Conservation (phyloP, 2,113 vertebrate genomes). For the Cynoglossus semilaevis region DNA sequence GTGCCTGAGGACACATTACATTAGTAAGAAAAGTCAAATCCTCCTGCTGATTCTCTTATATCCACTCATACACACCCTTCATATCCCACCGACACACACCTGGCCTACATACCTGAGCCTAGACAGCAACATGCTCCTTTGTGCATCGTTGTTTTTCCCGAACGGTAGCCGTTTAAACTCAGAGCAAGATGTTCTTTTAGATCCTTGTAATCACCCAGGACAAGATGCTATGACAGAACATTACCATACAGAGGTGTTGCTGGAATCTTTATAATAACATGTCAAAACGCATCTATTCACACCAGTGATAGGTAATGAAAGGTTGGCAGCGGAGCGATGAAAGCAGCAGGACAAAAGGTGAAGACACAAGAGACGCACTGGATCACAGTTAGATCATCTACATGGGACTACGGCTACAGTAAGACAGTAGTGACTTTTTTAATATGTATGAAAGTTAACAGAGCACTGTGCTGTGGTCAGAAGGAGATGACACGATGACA, state of each 20-base stretch:
- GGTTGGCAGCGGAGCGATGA: background rate
- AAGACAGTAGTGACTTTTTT: too few relatives aligned
- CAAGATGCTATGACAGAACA: background rate
- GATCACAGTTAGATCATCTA: slow-evolving; percentile 42
- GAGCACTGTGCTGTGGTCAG: too few relatives aligned
- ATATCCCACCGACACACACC: slow-evolving; percentile 58
- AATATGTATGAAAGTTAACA: too few relatives aligned
- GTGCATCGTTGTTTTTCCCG: slow-evolving; percentile 25
- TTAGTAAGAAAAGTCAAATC: slow-evolving; percentile 40
- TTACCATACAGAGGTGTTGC: slow-evolving; percentile 5
- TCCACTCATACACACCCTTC: too few relatives aligned
- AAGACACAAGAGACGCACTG: slow-evolving; percentile 34
- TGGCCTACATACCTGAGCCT: slow-evolving; percentile 61
- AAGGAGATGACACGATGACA: too few relatives aligned
- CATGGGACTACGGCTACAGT: too few relatives aligned
- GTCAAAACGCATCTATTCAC: slow-evolving; percentile 3
- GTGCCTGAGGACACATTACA: too few relatives aligned
- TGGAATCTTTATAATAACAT: slow-evolving; percentile 1
- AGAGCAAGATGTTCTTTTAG: background rate
- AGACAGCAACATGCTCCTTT: slow-evolving; percentile 48
- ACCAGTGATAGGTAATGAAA: slow-evolving; percentile 5
- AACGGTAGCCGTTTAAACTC: slow-evolving; percentile 16
- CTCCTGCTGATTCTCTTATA: background rate
- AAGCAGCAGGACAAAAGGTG: slow-evolving; percentile 24
- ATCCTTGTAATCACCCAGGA: slow-evolving; percentile 25